Percentiles rank a stretch among this genome's conserved stretches.
Conservation (phyloP, 2,113 vertebrate species). For the Rhea americana region DNA sequence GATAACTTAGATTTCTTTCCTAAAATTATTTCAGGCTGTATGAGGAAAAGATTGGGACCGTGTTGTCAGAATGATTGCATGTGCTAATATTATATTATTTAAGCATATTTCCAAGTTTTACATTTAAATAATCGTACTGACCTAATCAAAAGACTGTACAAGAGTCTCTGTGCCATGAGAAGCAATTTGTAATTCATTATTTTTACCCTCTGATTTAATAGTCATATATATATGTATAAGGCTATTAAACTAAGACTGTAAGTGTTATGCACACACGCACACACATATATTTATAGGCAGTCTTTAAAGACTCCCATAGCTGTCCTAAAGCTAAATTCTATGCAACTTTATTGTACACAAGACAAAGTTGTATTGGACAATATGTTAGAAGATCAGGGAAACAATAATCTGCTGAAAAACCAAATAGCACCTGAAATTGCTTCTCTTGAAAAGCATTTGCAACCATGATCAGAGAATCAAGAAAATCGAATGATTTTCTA, state of each 20-base stretch:
- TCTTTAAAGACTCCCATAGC: not conserved
- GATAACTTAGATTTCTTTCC: not conserved
- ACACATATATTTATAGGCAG: not conserved
- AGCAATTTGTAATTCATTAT: not conserved
- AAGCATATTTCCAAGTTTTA: conserved; percentile 16
- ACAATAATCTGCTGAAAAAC: not conserved
- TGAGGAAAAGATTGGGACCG: not conserved
- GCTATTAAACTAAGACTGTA: not conserved
- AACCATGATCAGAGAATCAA: not conserved
- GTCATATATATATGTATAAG: not conserved
- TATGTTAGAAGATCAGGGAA: not conserved
- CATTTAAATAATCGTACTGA: not conserved
- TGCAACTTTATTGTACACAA: not conserved
- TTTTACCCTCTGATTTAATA: not conserved
- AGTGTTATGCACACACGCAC: not conserved
- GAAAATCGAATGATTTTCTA: not conserved
- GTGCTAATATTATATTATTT: not conserved
- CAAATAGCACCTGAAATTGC: not conserved
- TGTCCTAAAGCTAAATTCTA: not conserved
- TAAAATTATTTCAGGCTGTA: conserved; percentile 8
- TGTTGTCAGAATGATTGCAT: not conserved
- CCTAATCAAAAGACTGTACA: not conserved
- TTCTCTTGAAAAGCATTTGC: not conserved
- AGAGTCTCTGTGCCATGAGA: not conserved
- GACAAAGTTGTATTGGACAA: not conserved